Evolutionary conservation across 92 coral and sea anemone genomes (phyloP), one percentile per base, ranked within the genome.

Genomic region (Isaurus tuberculatus): DNA sequence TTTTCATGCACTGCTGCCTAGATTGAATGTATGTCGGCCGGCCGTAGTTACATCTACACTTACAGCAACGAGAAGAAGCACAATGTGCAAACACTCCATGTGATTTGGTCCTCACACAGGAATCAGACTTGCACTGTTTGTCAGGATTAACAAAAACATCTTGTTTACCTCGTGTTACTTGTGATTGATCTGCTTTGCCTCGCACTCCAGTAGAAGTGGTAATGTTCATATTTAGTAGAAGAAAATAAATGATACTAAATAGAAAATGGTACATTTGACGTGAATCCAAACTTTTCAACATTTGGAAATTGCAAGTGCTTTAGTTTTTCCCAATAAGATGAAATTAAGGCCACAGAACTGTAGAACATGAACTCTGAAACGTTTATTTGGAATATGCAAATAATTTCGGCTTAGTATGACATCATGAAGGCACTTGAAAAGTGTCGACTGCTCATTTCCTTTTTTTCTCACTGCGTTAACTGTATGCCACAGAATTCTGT

Each of bases 131-230:
- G 28, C 82, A 77, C 25, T 15, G 46, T 34, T 28, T 17, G 22
- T 61, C 36, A 55, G 82, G 82, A 20, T 77, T 77, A 5, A 29
- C 14, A 26, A 77, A 77, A 0, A 60, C 51, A 20, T 77, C 82
- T 23, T 60, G 82, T 14, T 42, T 48, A 58, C 13, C 44, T 53
- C 80, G 33, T 9, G 66, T 58, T 4, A 77, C 70, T 58, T 32
- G 31, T n/a, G 22, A 11, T 14, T 20, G 7, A 16, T 16, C 33
- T 0, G 55, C 4, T 7, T 13, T 77, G 0, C 33, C 1, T 3
- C 63, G 29, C 14, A 17, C 42, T 13, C 28, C 30, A 0, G 33
- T 42, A 1, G 33, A 27, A 58, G 11, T 33, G 15, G 23, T 26
- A 19, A 77, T 29, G 8, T 57, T 77, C 16, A 55, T 77, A 30